These are phyloP conservation scores for Echeneis naucrates DNA, from an alignment of 2,797 vertebrate genomes.

Conservation along the genomic window DNA sequence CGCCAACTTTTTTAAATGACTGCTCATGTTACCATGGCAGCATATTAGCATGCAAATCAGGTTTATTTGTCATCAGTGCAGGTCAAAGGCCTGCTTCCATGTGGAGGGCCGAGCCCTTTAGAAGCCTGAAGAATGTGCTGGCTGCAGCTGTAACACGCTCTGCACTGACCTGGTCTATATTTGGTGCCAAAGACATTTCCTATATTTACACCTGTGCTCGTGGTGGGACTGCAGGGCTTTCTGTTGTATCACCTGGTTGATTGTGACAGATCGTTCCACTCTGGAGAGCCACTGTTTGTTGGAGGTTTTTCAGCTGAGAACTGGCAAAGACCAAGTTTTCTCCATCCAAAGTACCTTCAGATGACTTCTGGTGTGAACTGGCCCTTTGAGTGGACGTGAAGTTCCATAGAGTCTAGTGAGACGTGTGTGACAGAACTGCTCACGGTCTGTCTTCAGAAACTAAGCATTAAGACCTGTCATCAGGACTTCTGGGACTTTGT, in stretches of 20 bases:
- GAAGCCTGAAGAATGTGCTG: conserved; percentile 54
- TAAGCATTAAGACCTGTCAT: too few species aligned
- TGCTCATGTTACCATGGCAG: conserved; percentile 2
- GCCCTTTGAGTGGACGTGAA: too few species aligned
- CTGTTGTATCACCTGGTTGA: conserved; percentile 18
- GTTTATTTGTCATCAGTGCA: not conserved
- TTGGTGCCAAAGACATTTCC: conserved; percentile 50
- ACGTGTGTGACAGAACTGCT: too few species aligned
- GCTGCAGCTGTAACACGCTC: conserved; percentile 42
- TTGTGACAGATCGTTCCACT: too few species aligned
- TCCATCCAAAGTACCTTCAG: too few species aligned
- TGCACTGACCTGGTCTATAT: conserved; percentile 56
- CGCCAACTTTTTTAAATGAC: conserved; percentile 25
- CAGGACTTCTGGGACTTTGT: too few species aligned
- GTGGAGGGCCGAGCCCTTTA: conserved; percentile 35
- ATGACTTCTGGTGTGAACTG: too few species aligned
- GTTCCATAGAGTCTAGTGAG: too few species aligned
- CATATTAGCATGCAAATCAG: conserved; percentile 15
- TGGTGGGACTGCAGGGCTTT: conserved; percentile 49
- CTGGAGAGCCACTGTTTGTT: too few species aligned
- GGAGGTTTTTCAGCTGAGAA: too few species aligned
- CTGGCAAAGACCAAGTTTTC: too few species aligned
- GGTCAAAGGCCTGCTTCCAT: not conserved
- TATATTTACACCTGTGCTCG: conserved; percentile 59
- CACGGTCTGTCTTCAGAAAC: too few species aligned